Conservation (phyloP, 2,797 vertebrate genomes). For the Pseudochirops corinnae region DNA sequence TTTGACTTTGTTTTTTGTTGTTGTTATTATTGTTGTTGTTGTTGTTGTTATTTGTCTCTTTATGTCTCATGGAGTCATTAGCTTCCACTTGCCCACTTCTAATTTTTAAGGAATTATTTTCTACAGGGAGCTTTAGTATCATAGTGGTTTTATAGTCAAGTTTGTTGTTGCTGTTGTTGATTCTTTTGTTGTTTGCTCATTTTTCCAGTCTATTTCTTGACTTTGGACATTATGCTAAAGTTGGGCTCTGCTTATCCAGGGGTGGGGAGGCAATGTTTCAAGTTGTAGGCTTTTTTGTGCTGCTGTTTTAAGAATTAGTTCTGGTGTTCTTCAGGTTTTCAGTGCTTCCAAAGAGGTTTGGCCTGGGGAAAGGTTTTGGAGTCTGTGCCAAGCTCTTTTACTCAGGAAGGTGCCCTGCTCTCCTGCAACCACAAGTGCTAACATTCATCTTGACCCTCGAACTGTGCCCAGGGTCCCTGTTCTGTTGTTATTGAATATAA, state of each 20-base stretch:
- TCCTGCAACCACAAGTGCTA: neutral
- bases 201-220: neutral
- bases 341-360: neutral
- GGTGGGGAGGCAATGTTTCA: neutral
- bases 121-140: neutral
- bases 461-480: neutral
- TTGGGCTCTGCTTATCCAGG: neutral
- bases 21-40: too few relatives aligned
- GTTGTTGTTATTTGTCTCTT: neutral
- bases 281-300: neutral
- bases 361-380: neutral
- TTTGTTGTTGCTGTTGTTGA: too few relatives aligned
- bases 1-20: neutral
- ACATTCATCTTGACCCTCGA: neutral
- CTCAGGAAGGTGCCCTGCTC: neutral
- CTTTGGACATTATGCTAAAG: neutral
- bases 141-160: neutral
- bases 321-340: neutral
- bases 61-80: neutral
- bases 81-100: neutral
- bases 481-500: neutral
- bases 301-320: neutral
- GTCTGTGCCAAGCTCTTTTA: neutral
- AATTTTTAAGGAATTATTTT: neutral
- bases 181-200: neutral